A percentile compares a stretch with the other conserved stretches of the same genome.
Evolutionary conservation across 2,888 invertebrate genomes (phyloP).

Genomic region (Sialis fuliginosa): DNA sequence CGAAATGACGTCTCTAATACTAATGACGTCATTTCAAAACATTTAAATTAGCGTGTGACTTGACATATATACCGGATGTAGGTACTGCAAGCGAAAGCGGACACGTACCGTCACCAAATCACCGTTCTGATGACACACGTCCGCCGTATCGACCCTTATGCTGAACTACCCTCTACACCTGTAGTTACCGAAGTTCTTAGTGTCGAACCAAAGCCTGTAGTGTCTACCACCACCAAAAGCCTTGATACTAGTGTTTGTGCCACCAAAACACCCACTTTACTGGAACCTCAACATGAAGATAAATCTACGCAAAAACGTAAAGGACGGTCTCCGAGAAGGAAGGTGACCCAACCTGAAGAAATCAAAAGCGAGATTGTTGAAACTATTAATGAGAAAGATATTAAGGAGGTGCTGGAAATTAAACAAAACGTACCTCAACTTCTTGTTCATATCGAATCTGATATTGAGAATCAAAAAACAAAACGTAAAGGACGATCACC

Average conservation of each 20-base stretch:
- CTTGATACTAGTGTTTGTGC: background rate
- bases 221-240: conserved; percentile 16
- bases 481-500: conserved; percentile 33
- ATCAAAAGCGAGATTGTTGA: background rate
- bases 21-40: background rate
- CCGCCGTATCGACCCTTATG: conserved; percentile 60
- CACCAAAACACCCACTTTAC: conserved; percentile 4
- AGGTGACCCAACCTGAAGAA: background rate
- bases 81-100: conserved; percentile 43
- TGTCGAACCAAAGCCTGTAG: conserved; percentile 8
- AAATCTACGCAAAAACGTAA: conserved; percentile 1
- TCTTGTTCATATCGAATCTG: conserved; percentile 22
- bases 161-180: conserved; percentile 32
- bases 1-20: background rate
- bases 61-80: conserved; percentile 26
- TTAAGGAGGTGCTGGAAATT: conserved; percentile 7
- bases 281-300: conserved; percentile 4
- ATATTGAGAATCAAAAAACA: conserved; percentile 21
- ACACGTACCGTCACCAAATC: conserved; percentile 50
- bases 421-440: conserved; percentile 9
- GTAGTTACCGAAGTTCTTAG: conserved; percentile 56
- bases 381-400: conserved; percentile 6
- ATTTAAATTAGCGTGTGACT: background rate
- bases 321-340: conserved; percentile 4
- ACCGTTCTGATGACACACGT: conserved; percentile 52